A percentile compares a stretch with the other conserved stretches of the same genome.
Conservation (phyloP, 2,888 invertebrate genomes). For the Copidosoma aretas region DNA sequence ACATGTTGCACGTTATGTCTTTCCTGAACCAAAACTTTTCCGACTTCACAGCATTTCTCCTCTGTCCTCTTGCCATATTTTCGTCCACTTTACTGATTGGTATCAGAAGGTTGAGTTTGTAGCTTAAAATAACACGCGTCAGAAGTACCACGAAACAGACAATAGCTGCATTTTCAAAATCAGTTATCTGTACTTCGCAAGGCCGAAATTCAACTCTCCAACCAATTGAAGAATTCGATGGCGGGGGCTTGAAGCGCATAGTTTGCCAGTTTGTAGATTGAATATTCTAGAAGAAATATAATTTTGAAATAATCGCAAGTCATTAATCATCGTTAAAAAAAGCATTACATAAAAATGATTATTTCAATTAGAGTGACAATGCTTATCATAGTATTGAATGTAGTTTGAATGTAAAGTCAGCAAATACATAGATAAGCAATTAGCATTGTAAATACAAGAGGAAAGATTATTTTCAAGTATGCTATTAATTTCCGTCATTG, state of each 20-base stretch:
- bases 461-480: no score
- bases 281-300: conserved; percentile 75
- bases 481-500: no score
- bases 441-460: no score
- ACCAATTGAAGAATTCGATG: conserved; percentile 93
- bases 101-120: conserved; percentile 93
- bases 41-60: conserved; percentile 81
- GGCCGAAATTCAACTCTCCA: conserved; percentile 99
- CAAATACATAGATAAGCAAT: no score
- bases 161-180: conserved; percentile 99
- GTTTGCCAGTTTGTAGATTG: conserved; percentile 99
- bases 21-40: conserved; percentile 94
- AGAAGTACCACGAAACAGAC: conserved; percentile 97
- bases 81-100: conserved; percentile 98
- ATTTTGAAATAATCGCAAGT: no score
- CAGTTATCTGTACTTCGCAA: conserved; percentile 97
- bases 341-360: no score
- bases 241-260: conserved; percentile 98
- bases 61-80: conserved; percentile 96
- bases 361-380: no score
- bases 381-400: no score
- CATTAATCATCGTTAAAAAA: no score
- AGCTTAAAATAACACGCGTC: conserved; percentile 95
- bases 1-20: conserved; percentile 70
- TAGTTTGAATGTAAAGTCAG: no score